Conservation (phyloP, 2,113 vertebrate genomes). For the Dipodomys stephensi region DNA sequence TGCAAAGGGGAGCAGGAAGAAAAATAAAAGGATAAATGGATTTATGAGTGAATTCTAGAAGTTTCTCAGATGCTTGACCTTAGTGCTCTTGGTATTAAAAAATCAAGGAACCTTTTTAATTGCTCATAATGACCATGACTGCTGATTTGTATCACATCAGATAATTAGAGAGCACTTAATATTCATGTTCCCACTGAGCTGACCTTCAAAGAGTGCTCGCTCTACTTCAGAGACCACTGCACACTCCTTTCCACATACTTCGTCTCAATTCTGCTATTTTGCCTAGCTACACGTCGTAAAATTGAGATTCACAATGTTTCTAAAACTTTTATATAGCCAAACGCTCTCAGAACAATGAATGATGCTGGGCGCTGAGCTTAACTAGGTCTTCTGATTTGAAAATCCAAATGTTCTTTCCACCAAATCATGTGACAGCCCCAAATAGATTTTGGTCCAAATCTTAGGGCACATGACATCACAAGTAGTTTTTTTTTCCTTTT, state of each 20-base stretch:
- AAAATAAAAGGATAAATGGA: rapidly evolving
- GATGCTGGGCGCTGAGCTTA: background rate
- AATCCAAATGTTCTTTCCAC: constrained; percentile 12
- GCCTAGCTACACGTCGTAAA: background rate
- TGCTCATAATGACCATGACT: background rate
- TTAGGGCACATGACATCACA: constrained; percentile 1
- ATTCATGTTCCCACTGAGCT: background rate
- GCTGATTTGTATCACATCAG: background rate
- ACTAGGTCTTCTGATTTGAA: constrained; percentile 48
- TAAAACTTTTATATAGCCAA: background rate
- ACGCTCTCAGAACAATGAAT: background rate
- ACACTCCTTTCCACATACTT: background rate
- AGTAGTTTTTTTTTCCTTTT: background rate
- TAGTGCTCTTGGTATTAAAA: background rate
- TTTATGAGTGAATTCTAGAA: background rate
- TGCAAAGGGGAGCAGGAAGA: background rate
- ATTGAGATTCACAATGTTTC: background rate
- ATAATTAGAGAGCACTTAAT: background rate
- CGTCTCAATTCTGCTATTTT: background rate
- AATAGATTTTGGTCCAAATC: constrained; percentile 42
- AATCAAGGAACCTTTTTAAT: background rate
- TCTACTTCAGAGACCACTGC: background rate
- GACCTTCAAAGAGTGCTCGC: background rate
- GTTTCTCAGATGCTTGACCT: background rate
- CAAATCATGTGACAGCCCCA: constrained; percentile 25